These are phyloP conservation scores for Diplodus sargus DNA, from an alignment of 2,797 vertebrate genomes.

Conservation along the genomic window DNA sequence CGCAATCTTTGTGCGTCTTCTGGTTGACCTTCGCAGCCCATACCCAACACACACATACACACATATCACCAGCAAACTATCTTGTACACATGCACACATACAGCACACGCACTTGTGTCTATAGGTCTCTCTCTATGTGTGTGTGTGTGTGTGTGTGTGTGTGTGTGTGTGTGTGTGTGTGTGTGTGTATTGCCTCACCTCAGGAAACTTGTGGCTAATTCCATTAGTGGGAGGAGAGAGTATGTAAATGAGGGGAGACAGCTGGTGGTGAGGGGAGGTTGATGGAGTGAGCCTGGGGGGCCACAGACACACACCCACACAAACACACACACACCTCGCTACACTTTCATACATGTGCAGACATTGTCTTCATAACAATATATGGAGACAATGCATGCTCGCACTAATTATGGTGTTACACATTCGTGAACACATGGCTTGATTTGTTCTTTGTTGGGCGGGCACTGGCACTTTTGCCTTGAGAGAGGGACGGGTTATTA, in stretches of 20 bases:
- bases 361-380: conserved; percentile 30
- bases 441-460: background rate
- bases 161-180: conserved; percentile 67
- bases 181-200: conserved; percentile 90
- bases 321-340: conserved; percentile 30
- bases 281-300: conserved; percentile 91
- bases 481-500: background rate
- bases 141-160: conserved; percentile 47
- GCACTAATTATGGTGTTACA: background rate
- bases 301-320: conserved; percentile 71
- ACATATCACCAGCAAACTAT: conserved; percentile 19
- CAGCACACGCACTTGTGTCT: conserved; percentile 37
- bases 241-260: conserved; percentile 98
- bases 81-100: conserved; percentile 18
- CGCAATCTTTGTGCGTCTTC: conserved; percentile 35
- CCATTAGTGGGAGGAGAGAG: conserved; percentile 93
- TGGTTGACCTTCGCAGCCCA: conserved; percentile 64
- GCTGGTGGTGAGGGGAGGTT: conserved; percentile 90
- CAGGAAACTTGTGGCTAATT: conserved; percentile 98
- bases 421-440: background rate
- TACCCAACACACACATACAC: conserved; percentile 24
- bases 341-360: conserved; percentile 26
- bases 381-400: background rate
- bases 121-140: conserved; percentile 57
- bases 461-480: background rate